Evolutionary conservation across 2,113 vertebrate species (phyloP), one percentile per base, ranked within the genome.

Genomic region (Synchiropus splendidus): DNA sequence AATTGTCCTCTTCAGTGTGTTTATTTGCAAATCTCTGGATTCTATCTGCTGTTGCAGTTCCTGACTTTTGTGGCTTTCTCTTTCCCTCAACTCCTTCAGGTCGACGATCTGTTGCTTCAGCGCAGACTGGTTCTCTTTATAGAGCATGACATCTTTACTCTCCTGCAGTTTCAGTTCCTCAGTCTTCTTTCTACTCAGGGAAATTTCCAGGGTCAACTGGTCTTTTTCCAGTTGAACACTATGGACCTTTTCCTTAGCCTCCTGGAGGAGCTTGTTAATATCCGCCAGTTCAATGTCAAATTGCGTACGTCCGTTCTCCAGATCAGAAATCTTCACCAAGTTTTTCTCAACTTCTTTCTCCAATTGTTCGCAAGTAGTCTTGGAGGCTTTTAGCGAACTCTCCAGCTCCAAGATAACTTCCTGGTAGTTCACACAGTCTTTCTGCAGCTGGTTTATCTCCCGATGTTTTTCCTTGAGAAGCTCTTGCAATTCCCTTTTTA

Each of bases 381-480:
- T 75, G 0, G 78, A 81, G 10, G 71, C 51, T 64, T 89, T 92
- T 39, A 85, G 34, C 43, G 85, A 72, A 16, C 72, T 83, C 58
- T 92, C 89, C 18, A 93, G 58, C 48, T 89, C 84, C 27, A 90
- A 66, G 42, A 92, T 86, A 35, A 87, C 32, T 33, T 90, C 88
- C 49, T 93, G 91, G 67, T 89, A 89, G 54, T 67, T 80, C 17
- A 93, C 83, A 31, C 88, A 90, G 80, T 90, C 87, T 4, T 85
- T 84, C 12, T 93, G 91, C 33, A 93, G 80, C 13, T 88, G 86
- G 34, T 71, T 91, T 31, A 90, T 85, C 71, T 92, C 89, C 45
- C 85, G 89, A 31, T 93, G 91, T 39, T 93, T 93, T 48, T 92
- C 89, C 51, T 81, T 90, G 5, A 93, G 75, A 2, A 93, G 83